Evolutionary conservation across 2,797 vertebrate genomes (phyloP).

Genomic region (Pangasius djambal): DNA sequence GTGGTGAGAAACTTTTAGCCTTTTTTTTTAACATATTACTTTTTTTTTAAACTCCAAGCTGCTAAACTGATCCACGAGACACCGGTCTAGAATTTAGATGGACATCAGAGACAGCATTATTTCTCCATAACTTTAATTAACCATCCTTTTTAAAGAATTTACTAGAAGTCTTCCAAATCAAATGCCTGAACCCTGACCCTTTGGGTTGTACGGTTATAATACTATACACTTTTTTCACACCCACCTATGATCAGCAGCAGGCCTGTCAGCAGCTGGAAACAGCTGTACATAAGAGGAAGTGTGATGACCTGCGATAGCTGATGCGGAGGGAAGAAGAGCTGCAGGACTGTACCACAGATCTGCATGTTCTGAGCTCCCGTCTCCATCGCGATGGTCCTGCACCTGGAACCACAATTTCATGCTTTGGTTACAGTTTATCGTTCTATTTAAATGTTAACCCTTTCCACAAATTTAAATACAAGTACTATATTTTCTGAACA

Average conservation of each 20-base stretch:
- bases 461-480: not conserved
- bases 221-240: not conserved
- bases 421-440: not conserved
- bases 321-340: conserved; percentile 63
- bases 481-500: not conserved
- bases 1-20: too few species aligned
- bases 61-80: too few species aligned
- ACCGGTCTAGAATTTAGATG: too few species aligned
- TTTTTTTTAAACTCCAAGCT: too few species aligned
- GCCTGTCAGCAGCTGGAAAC: conserved; percentile 65
- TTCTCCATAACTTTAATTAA: not conserved
- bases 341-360: conserved; percentile 68
- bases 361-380: conserved; percentile 75
- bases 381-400: conserved; percentile 74
- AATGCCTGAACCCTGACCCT: not conserved
- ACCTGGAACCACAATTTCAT: conserved; percentile 57
- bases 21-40: too few species aligned
- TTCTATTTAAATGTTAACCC: not conserved
- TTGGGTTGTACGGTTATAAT: not conserved
- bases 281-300: conserved; percentile 67
- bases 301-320: conserved; percentile 63
- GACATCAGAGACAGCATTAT: too few species aligned
- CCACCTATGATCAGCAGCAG: conserved; percentile 67
- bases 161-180: not conserved
- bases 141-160: not conserved